Percentiles rank a stretch among this genome's conserved stretches.
Evolutionary conservation across 2,888 invertebrate species (phyloP).

Genomic region (Frankliniella intonsa): DNA sequence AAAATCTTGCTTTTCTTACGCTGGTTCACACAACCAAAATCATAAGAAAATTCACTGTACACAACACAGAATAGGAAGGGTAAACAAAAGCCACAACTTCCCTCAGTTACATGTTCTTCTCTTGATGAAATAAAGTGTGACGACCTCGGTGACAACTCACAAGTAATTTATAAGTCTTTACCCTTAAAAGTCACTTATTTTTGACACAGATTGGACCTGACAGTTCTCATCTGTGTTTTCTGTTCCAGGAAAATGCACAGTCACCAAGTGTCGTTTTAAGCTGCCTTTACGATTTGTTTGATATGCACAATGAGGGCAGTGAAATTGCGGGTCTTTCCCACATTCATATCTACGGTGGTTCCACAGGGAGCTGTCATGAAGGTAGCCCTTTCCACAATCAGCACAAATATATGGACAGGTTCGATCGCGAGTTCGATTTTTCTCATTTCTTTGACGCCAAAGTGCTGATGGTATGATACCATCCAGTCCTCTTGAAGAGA

Average conservation of each 20-base stretch:
- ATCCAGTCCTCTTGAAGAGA: background rate
- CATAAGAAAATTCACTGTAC: too few relatives aligned
- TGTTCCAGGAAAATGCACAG: slow-evolving; percentile 5
- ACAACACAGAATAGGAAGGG: too few relatives aligned
- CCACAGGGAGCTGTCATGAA: slow-evolving; percentile 39
- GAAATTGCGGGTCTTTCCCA: slow-evolving; percentile 39
- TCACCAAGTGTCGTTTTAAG: slow-evolving; percentile 36
- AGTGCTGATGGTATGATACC: background rate
- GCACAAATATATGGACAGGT: slow-evolving; percentile 34
- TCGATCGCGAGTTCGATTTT: slow-evolving; percentile 32
- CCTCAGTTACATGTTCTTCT: too few relatives aligned
- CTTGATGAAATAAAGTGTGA: too few relatives aligned
- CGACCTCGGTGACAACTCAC: too few relatives aligned
- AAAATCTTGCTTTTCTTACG: too few relatives aligned
- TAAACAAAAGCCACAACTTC: too few relatives aligned
- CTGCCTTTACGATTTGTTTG: slow-evolving; percentile 36
- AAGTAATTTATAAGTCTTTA: background rate
- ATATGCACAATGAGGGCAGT: slow-evolving; percentile 34
- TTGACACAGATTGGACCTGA: background rate
- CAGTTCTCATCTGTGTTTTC: background rate
- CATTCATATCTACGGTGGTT: slow-evolving; percentile 43
- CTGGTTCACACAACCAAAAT: too few relatives aligned
- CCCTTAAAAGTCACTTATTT: background rate
- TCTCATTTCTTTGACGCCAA: background rate
- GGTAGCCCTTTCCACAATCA: slow-evolving; percentile 41